Evolutionary conservation across 2,888 invertebrate genomes (phyloP).

Genomic region (Adela reaumurella): DNA sequence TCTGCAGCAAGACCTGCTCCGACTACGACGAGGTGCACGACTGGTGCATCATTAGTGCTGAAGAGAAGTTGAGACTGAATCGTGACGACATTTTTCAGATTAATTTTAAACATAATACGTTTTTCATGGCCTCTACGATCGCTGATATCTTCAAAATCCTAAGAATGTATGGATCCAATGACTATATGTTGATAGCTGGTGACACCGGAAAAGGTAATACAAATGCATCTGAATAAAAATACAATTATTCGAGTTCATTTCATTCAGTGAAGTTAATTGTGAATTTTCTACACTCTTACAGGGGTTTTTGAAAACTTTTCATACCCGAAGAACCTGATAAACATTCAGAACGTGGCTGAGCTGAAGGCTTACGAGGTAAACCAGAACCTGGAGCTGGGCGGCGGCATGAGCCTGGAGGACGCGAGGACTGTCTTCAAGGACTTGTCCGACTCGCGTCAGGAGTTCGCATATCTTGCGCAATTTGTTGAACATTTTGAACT

Average conservation of each 20-base stretch:
- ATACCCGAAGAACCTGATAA: slow-evolving; percentile 28
- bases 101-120: slow-evolving; percentile 41
- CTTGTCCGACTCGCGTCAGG: slow-evolving; percentile 24
- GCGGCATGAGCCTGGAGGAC: slow-evolving; percentile 53
- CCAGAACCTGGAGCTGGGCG: slow-evolving; percentile 52
- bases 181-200: too few species aligned
- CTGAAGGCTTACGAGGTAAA: slow-evolving; percentile 29
- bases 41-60: slow-evolving; percentile 23
- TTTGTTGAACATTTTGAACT: slow-evolving; percentile 57
- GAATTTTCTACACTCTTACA: too few species aligned
- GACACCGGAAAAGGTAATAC: too few species aligned
- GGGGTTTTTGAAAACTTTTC: slow-evolving; percentile 28
- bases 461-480: slow-evolving; percentile 49
- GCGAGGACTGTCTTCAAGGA: slow-evolving; percentile 46
- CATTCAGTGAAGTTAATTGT: too few species aligned
- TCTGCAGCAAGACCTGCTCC: slow-evolving; percentile 29
- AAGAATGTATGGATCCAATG: too few species aligned
- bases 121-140: slow-evolving; percentile 43
- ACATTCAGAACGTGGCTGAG: slow-evolving; percentile 29
- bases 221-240: slow-evolving; percentile 30
- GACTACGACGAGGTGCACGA: slow-evolving; percentile 22
- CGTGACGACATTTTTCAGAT: slow-evolving; percentile 32
- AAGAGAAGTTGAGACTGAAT: slow-evolving; percentile 9
- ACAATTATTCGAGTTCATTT: too few species aligned
- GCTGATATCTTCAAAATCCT: slow-evolving; percentile 47